Evolutionary conservation across 2,797 vertebrate genomes (phyloP).

Genomic region (Hybognathus amarus): DNA sequence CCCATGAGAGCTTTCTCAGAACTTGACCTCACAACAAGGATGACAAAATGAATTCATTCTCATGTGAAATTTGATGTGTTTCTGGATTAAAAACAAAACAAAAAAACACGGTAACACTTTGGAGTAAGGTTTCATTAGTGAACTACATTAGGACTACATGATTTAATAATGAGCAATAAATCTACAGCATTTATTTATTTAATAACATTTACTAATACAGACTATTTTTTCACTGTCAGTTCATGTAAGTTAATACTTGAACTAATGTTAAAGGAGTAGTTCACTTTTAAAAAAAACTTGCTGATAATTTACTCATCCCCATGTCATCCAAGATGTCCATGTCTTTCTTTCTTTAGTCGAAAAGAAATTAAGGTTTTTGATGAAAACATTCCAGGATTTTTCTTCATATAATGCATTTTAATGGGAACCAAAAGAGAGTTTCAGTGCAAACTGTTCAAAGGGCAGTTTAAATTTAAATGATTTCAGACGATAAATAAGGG

Average conservation of each 20-base stretch:
- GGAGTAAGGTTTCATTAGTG: not conserved
- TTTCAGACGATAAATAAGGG: too few species aligned
- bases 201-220: not conserved
- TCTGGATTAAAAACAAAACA: not conserved
- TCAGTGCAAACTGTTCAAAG: too few species aligned
- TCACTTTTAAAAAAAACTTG: too few species aligned
- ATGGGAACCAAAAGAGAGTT: too few species aligned
- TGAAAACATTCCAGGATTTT: too few species aligned
- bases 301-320: too few species aligned
- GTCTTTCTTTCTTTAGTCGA: too few species aligned
- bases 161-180: not conserved
- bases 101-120: not conserved
- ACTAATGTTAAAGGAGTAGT: not conserved
- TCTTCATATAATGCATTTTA: too few species aligned
- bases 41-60: constrained; percentile 31
- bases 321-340: too few species aligned
- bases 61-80: not conserved
- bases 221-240: not conserved
- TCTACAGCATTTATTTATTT: not conserved
- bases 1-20: constrained; percentile 68
- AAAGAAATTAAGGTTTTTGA: too few species aligned
- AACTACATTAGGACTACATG: not conserved
- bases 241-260: not conserved
- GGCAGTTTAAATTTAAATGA: too few species aligned
- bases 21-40: constrained; percentile 74